Base-by-base conservation (phyloP, 2,797 vertebrate species). In the Anisognathus igniventris region DNA sequence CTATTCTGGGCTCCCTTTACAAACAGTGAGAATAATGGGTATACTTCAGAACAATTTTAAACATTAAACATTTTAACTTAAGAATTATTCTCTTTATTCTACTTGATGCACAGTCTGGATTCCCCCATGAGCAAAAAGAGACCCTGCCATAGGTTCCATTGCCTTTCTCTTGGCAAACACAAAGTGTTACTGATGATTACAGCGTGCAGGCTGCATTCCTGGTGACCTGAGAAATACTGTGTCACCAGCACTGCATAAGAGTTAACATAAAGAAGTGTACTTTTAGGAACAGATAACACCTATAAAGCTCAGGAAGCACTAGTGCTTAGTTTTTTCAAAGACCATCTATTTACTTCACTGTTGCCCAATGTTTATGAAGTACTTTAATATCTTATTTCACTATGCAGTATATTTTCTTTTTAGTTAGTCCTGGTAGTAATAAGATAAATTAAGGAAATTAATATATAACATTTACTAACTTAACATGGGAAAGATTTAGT, bases 391-490 rank as follows among this genome's bases (percentile, higher is more conserved):
- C 27, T 33, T 30, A 64, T 76, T 90, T 60, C 35, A 77, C 57
- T 88, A 24, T 27, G 24, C 1, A 1, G 24, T 44, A 12, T 48
- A 67, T 87, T 70, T 86, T 68, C 30, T 73, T 86, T 94, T 82
- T 62, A 64, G 37, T 86, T 79, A 79, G 67, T 23, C 68, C 71
- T 90, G 62, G 48, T 53, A n/a, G 39, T 47, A 89, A 67, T 71
- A 79, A 89, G 45, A 95, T 64, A 84, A 76, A 94, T 88, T 86
- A 88, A 81, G 44, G 11, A 70, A 93, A 95, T 77, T 88, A 84
- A 79, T 84, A 45, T 25, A 67, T 76, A 30, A 35, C 27, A 79
- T 90, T 88, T 92, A 73, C 64, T 71, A 66, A 79, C 33, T 77
- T 81, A 79, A 61, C 50, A 56, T 39, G 51, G 37, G 53, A 90